Evolutionary conservation across 2,113 vertebrate genomes (phyloP), one percentile per base, ranked within the genome.

Genomic region (Canis aureus): DNA sequence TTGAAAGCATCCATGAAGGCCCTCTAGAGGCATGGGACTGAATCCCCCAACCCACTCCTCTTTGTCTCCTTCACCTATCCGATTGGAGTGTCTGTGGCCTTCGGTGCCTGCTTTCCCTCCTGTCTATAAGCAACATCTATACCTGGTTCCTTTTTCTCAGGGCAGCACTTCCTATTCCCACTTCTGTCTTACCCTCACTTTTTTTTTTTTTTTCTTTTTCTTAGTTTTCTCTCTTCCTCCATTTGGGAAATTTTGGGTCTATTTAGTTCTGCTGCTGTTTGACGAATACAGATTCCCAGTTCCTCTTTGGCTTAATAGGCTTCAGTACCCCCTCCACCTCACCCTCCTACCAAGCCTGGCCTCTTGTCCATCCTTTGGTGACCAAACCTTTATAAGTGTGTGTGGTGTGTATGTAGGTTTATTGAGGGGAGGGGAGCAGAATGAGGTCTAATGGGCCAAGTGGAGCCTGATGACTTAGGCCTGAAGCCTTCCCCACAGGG

Each of bases 401-500:
- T 66, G 11, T 57, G 43, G 29, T n/a, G 13, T 96, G 0, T 92
- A 29, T 62, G 0, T 85, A 49, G 32, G 38, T 74, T 87, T 91
- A 67, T 67, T 88, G 92, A 43, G 83, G 69, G 43, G 49, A 92
- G n/a, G 43, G 84, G 10, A 88, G 27, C 78, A 89, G 87, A 84
- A 53, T 59, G 2, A 1, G 0, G 19, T 32, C 80, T 97, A 17
- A 60, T 17, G 90, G 78, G 62, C 55, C 23, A 85, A 82, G 20
- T 60, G 53, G 76, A 97, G 35, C n/a, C 55, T 91, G 73, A 60
- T 90, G 57, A 93, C 95, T 96, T 86, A 97, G 35, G 62, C 60
- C 67, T 80, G 43, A 96, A 92, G 59, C 89, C 89, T 97, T 98
- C 78, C 81, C 98, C 85, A 89, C 99, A 99, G 99, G 99, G 99